These are phyloP conservation scores for Rhopalosiphum padi DNA, from an alignment of 1,140 invertebrate genomes.

Conservation along the genomic window DNA sequence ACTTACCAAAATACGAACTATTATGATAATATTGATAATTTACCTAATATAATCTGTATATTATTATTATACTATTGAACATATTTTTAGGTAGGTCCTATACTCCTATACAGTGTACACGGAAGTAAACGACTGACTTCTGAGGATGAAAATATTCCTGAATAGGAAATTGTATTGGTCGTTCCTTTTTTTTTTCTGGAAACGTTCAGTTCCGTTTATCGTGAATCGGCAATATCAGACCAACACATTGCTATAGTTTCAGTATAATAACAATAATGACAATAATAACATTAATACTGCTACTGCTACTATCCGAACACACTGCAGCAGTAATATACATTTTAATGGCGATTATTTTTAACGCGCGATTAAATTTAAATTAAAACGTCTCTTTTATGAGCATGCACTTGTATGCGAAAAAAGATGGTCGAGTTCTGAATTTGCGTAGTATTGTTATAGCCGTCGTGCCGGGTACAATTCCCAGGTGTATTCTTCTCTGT, in stretches of 20 bases:
- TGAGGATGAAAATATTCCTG: not conserved
- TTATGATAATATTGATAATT: no score
- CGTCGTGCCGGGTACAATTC: not conserved
- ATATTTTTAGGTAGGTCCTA: not conserved
- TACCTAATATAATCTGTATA: no score
- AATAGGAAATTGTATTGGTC: not conserved
- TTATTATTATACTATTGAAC: no score
- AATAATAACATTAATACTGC: not conserved
- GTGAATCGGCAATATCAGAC: not conserved
- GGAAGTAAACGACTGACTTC: not conserved
- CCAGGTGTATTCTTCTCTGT: not conserved
- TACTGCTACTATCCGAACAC: not conserved
- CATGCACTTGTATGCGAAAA: not conserved
- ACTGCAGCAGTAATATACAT: not conserved
- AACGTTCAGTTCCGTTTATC: not conserved
- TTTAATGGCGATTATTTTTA: not conserved
- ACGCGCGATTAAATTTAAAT: slow-evolving; percentile 27
- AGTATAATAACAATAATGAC: not conserved
- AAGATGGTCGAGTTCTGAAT: not conserved
- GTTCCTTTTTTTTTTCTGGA: not conserved
- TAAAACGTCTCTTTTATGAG: slow-evolving; percentile 31
- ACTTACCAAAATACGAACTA: no score
- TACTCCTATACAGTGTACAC: not conserved
- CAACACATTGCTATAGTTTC: not conserved
- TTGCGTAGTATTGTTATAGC: not conserved